Conservation (phyloP, 2,797 vertebrate species). For the Dermochelys coriacea region DNA sequence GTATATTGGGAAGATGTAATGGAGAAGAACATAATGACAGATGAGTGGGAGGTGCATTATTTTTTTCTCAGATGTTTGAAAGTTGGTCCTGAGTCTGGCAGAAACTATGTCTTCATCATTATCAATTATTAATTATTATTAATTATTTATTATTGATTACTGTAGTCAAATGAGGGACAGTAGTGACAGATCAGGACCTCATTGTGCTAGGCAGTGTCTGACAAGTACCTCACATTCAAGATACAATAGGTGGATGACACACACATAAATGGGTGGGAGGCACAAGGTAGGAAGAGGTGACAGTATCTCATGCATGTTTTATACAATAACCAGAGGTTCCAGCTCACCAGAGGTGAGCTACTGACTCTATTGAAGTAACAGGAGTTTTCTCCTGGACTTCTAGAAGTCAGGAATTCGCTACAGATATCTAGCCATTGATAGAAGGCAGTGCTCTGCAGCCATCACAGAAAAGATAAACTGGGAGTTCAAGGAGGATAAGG, state of each 20-base stretch:
- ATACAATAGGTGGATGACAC: neutral
- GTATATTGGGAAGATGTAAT: neutral
- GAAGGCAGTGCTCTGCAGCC: no score
- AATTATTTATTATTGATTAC: neutral
- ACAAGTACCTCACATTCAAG: neutral
- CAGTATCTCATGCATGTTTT: neutral
- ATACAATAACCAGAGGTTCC: no score
- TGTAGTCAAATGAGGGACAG: no score
- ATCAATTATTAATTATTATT: neutral
- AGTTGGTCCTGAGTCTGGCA: neutral
- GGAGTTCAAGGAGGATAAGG: no score
- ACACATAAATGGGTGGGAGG: neutral
- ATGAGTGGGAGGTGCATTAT: neutral
- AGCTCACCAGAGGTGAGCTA: no score
- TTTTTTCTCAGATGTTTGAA: neutral
- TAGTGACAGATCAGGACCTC: neutral
- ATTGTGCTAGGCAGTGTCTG: neutral
- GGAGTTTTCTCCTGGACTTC: no score
- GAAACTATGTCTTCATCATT: neutral
- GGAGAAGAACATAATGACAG: neutral
- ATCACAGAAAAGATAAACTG: no score
- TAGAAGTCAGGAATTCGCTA: no score
- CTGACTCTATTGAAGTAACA: no score
- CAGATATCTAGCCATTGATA: no score
- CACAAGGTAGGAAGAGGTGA: neutral